These are phyloP conservation scores for Watsonalla binaria DNA, from an alignment of 2,888 invertebrate species.

Conservation along the genomic window DNA sequence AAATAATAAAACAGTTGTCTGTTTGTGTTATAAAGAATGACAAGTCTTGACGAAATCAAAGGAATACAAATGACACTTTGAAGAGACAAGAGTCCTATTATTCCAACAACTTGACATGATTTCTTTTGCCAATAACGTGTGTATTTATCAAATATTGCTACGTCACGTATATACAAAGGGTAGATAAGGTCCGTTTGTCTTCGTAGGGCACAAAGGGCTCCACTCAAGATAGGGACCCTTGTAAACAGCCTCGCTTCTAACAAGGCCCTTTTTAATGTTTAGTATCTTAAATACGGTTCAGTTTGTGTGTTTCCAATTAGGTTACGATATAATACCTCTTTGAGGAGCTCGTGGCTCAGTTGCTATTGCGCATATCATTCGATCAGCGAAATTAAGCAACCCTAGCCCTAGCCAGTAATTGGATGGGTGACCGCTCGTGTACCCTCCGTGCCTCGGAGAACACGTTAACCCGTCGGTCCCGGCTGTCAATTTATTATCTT, in stretches of 20 bases:
- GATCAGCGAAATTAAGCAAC: too few relatives aligned
- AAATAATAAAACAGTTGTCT: too few relatives aligned
- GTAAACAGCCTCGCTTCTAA: background rate
- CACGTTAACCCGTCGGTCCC: too few relatives aligned
- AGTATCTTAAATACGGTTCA: background rate
- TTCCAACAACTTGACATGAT: background rate
- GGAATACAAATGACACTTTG: background rate
- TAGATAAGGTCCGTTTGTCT: constrained; percentile 1
- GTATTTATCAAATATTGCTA: constrained; percentile 2
- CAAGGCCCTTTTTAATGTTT: background rate
- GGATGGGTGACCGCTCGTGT: too few relatives aligned
- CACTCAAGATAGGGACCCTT: background rate
- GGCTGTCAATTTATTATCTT: too few relatives aligned
- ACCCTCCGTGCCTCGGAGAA: too few relatives aligned
- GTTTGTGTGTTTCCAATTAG: background rate
- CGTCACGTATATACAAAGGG: constrained; percentile 1
- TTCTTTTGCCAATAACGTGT: constrained; percentile 2
- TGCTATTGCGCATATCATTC: too few relatives aligned
- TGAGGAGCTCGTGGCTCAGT: too few relatives aligned
- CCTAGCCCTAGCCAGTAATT: too few relatives aligned
- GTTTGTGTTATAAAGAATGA: constrained; percentile 1
- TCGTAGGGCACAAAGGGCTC: background rate
- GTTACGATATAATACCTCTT: background rate
- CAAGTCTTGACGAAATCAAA: background rate
- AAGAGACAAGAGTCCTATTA: background rate